These are phyloP conservation scores for Brachionus paranguensis DNA, from an alignment of 1,140 invertebrate genomes.

Conservation along the genomic window DNA sequence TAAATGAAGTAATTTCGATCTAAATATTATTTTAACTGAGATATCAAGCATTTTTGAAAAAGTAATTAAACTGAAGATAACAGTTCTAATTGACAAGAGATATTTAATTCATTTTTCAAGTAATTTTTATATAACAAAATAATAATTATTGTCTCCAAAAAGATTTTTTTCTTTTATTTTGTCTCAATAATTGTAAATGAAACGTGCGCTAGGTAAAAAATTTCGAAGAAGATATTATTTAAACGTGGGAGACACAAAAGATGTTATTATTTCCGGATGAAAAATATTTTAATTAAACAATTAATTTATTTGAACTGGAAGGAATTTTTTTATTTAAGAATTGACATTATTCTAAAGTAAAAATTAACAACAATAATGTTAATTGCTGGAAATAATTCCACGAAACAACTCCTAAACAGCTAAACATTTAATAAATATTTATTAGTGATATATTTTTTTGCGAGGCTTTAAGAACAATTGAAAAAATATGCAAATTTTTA, in stretches of 20 bases:
- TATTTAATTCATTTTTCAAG: too few species aligned
- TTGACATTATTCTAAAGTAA: not conserved
- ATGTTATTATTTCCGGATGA: not conserved
- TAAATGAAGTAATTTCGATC: too few species aligned
- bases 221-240: not conserved
- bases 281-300: not conserved
- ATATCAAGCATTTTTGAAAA: too few species aligned
- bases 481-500: not conserved
- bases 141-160: not conserved
- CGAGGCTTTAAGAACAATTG: not conserved
- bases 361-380: not conserved
- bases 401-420: not conserved
- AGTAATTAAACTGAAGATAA: too few species aligned
- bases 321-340: not conserved
- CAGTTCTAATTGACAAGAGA: too few species aligned
- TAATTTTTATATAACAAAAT: not conserved
- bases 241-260: not conserved
- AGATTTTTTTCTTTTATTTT: not conserved
- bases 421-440: not conserved
- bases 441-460: not conserved
- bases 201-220: not conserved
- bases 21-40: too few species aligned
- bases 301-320: not conserved
- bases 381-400: not conserved
- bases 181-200: not conserved